A percentile compares a stretch with the other conserved stretches of the same genome.
Conservation (phyloP, 2,113 vertebrate species). For the Prionailurus bengalensis region DNA sequence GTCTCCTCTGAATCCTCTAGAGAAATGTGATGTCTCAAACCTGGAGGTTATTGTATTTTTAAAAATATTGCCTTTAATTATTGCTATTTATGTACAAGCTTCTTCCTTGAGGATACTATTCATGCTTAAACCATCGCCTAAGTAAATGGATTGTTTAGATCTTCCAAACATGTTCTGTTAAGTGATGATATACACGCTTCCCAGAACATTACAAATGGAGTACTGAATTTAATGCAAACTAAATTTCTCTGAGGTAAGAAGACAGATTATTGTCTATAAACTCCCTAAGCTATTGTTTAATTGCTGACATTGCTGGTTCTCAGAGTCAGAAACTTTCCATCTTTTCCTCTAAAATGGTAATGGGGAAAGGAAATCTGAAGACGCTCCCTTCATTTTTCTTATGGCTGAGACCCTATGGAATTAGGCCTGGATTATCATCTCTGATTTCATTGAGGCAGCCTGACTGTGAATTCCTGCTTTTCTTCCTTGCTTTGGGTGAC, state of each 20-base stretch:
- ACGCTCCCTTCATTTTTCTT: background rate
- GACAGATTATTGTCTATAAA: background rate
- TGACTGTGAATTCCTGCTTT: background rate
- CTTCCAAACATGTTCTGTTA: background rate
- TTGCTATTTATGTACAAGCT: background rate
- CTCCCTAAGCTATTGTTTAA: background rate
- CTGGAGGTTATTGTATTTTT: background rate
- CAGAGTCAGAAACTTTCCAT: background rate
- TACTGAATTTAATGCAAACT: slow-evolving; percentile 13
- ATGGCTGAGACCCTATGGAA: background rate
- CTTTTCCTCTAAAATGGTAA: background rate
- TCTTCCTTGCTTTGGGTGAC: background rate
- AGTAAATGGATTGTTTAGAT: background rate
- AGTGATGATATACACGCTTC: background rate
- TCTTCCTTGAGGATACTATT: background rate
- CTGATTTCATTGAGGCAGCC: background rate
- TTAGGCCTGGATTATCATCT: background rate
- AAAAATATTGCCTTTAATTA: background rate
- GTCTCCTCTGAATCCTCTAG: background rate
- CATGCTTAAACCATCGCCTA: background rate
- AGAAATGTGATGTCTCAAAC: background rate
- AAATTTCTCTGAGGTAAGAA: slow-evolving; percentile 15
- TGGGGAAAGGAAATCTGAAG: background rate
- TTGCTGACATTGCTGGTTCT: background rate
- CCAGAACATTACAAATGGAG: background rate